Evolutionary conservation across 2,113 vertebrate species (phyloP), one percentile per base, ranked within the genome.

Genomic region (Gavia stellata): DNA sequence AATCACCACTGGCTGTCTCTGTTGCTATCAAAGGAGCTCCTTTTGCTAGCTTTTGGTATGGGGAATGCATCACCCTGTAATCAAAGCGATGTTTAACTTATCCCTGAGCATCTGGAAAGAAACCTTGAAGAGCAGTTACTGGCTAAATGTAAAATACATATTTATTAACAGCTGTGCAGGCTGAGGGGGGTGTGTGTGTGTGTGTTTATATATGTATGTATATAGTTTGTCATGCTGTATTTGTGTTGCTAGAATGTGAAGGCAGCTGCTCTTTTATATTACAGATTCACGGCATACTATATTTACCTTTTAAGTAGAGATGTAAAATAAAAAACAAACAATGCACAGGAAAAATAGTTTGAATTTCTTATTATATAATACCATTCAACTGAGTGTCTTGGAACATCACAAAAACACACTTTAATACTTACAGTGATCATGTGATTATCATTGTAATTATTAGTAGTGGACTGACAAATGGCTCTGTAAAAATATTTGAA

Each of bases 11-110:
- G 75, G 59, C 67, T 94, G 45, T 67, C 88, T 83, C 74, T 91
- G 75, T 81, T 72, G 81, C 61, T 81, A 74, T 93, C 86, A 94
- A 92, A 97, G n/a, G 45, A 92, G 62, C n/a, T 70, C 14, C 58
- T 92, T 91, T 91, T 77, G 66, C 72, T 90, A 44, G 89, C 62
- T 86, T 91, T 90, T 94, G 81, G 89, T 94, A 92, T 13, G 16
- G 49, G 29, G 47, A 95, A 36, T 71, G 24, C 53, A 75, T 75
- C 59, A 23, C 66, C 34, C 80, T 81, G 74, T 66, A 86, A 67
- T 85, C 75, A 67, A 94, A 96, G 75, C 38, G 23, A 18, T 78
- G 86, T 90, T 94, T 93, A 88, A 86, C 77, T 93, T 3, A 0
- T 86, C 61, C 75, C 72, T 72, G 29, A 63, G 70, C 62, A 63